phyloP scores from a whole-genome alignment of 2,797 vertebrate species.

The Arrhamphus sclerolepis region DNA sequence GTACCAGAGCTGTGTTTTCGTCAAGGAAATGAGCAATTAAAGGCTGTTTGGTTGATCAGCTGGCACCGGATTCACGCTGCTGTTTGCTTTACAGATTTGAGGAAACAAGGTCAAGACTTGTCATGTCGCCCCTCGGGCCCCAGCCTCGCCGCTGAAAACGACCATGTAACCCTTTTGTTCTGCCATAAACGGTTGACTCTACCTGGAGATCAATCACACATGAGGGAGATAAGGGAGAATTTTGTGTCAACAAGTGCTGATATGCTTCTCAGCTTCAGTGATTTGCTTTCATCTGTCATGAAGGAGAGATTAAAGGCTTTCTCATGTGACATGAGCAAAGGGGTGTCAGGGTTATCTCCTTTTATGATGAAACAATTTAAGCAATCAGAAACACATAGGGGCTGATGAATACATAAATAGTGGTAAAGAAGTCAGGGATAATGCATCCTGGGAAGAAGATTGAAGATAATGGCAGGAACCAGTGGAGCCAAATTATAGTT shows the following conservation, averaged over 20 bases:
- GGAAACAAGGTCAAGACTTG: conserved; percentile 12
- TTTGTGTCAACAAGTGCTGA: conserved; percentile 52
- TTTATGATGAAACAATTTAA: conserved; percentile 56
- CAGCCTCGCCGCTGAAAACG: background rate
- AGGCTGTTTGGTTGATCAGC: conserved; percentile 45
- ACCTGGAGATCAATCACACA: conserved; percentile 48
- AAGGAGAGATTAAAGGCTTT: conserved; percentile 45
- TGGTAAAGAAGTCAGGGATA: conserved; percentile 37
- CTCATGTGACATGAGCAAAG: conserved; percentile 24
- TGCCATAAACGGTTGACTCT: conserved; percentile 32
- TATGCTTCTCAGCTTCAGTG: conserved; percentile 36
- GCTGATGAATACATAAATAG: conserved; percentile 43
- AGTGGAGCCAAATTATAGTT: conserved; percentile 52
- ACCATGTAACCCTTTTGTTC: conserved; percentile 12
- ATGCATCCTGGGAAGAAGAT: conserved; percentile 47
- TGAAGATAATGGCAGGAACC: conserved; percentile 53
- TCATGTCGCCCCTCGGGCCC: background rate
- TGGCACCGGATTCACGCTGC: conserved; percentile 25
- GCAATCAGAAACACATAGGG: conserved; percentile 45
- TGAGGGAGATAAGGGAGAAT: conserved; percentile 35
- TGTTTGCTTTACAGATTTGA: conserved; percentile 38
- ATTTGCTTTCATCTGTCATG: conserved; percentile 43
- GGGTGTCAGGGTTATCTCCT: conserved; percentile 28
- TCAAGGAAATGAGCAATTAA: conserved; percentile 68
- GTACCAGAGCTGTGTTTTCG: conserved; percentile 31